Conservation (phyloP, 92 coral and sea anemone genomes). For the Actinostola sp. region DNA sequence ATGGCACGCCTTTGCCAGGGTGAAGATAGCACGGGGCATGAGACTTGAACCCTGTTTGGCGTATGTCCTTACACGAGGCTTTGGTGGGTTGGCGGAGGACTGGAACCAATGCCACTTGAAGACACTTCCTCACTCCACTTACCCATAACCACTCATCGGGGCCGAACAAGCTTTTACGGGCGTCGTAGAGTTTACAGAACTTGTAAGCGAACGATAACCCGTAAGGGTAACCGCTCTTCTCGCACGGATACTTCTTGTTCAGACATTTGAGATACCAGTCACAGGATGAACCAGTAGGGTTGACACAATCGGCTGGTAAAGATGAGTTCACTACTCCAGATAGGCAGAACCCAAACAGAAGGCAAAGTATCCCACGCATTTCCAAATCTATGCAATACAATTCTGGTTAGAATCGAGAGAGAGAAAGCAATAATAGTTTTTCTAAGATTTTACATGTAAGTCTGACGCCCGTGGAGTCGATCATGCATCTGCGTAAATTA, state of each 20-base stretch:
- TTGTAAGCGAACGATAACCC: constrained; percentile 65
- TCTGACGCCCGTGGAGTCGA: too few relatives aligned
- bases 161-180: constrained; percentile 24
- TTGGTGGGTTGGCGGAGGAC: constrained; percentile 20
- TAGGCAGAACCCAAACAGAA: constrained; percentile 3
- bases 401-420: too few relatives aligned
- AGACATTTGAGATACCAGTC: constrained; percentile 73
- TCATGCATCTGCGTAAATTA: too few relatives aligned
- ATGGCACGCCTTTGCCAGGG: constrained; percentile 9
- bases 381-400: too few relatives aligned
- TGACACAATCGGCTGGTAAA: constrained; percentile 40
- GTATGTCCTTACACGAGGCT: constrained; percentile 57
- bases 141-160: constrained; percentile 50
- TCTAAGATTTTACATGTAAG: too few relatives aligned
- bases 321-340: background rate
- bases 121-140: constrained; percentile 64
- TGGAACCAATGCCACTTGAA: constrained; percentile 64
- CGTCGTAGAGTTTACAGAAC: constrained; percentile 46
- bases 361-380: background rate
- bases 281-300: constrained; percentile 57
- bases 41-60: constrained; percentile 39
- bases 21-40: constrained; percentile 58
- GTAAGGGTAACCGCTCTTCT: constrained; percentile 39
- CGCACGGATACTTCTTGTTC: constrained; percentile 61
- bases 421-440: too few relatives aligned